A percentile compares a stretch with the other conserved stretches of the same genome.
phyloP scores from a whole-genome alignment of 2,113 vertebrate genomes.

The Mugil cephalus region DNA sequence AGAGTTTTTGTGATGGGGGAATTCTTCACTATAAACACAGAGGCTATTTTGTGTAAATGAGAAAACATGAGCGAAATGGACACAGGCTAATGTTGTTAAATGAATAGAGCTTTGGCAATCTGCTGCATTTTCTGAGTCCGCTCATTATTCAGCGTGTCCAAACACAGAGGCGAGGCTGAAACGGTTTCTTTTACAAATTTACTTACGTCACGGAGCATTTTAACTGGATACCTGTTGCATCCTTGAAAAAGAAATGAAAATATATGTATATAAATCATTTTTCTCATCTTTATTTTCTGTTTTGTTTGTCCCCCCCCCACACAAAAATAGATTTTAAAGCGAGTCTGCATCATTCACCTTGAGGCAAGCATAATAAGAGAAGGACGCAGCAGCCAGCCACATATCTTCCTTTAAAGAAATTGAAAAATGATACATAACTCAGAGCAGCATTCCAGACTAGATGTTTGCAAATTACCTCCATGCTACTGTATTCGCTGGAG shows the following conservation, averaged over 20 bases:
- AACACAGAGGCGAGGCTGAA: not conserved
- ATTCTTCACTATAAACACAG: constrained; percentile 26
- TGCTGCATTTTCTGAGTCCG: not conserved
- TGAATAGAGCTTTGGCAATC: constrained; percentile 36
- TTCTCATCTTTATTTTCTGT: not conserved
- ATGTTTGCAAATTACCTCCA: no score
- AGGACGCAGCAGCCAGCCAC: no score
- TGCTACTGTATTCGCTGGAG: no score
- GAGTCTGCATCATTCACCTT: no score
- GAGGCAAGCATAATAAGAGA: no score
- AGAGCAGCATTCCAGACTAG: no score
- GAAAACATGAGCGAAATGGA: constrained; percentile 25
- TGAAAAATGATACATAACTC: no score
- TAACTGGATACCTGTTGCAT: not conserved
- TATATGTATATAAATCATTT: not conserved
- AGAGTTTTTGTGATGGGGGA: constrained; percentile 23
- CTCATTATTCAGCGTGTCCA: constrained; percentile 7
- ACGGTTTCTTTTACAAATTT: not conserved
- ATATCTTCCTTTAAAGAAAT: no score
- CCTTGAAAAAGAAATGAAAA: constrained; percentile 2
- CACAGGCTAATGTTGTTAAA: constrained; percentile 5
- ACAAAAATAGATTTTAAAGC: no score
- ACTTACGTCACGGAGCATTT: fast-evolving
- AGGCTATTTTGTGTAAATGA: constrained; percentile 33
- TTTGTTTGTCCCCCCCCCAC: no score